A percentile compares a stretch with the other conserved stretches of the same genome.
These are phyloP conservation scores for Todiramphus chloris DNA, from an alignment of 2,113 vertebrate species.

Conservation along the genomic window DNA sequence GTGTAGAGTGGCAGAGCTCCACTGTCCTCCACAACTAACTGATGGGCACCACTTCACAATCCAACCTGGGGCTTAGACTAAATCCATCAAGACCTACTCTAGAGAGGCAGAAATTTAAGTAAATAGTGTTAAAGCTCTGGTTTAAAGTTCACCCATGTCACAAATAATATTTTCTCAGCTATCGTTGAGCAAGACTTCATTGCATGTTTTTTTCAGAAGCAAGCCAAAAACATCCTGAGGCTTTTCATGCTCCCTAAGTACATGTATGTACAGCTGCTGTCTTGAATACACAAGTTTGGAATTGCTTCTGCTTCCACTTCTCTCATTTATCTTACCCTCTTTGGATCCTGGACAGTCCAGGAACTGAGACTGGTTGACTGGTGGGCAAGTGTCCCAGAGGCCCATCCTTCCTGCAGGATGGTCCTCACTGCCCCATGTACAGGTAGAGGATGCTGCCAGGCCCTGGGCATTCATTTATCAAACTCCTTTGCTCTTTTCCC, in stretches of 20 bases:
- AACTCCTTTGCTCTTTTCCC: neutral
- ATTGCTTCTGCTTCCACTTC: neutral
- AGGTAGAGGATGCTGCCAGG: neutral
- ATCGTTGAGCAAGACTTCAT: neutral
- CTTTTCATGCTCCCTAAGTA: neutral
- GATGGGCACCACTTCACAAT: neutral
- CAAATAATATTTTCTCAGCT: neutral
- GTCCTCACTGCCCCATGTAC: neutral
- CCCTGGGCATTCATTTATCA: neutral
- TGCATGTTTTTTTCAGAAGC: neutral
- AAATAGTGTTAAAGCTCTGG: neutral
- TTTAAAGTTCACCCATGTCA: neutral
- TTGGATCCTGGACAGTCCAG: neutral
- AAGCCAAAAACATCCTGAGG: neutral
- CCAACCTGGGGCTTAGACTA: neutral
- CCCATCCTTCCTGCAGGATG: neutral
- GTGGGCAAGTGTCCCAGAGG: neutral
- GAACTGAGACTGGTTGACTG: neutral
- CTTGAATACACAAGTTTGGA: neutral
- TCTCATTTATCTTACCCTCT: neutral
- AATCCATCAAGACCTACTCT: neutral
- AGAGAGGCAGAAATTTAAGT: neutral
- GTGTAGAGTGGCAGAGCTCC: neutral
- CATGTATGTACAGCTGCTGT: neutral
- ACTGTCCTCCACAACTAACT: neutral